Evolutionary conservation across 2,888 invertebrate genomes (phyloP).

Genomic region (Acholoe squamosa): DNA sequence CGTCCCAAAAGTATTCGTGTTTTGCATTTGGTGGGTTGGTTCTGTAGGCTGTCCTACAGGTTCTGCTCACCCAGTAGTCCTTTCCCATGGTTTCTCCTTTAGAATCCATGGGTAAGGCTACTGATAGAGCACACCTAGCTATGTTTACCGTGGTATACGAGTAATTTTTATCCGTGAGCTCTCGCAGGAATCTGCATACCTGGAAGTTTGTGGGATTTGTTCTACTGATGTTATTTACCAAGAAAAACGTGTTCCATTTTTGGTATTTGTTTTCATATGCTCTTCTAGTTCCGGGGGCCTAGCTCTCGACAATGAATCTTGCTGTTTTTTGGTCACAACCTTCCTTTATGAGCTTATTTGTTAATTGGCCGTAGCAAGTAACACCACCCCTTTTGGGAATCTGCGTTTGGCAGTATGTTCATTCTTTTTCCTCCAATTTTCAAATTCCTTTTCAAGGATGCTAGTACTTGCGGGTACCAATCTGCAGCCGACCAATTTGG

Average conservation of each 20-base stretch:
- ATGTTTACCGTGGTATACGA: neutral
- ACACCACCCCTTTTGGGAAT: neutral
- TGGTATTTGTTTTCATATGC: neutral
- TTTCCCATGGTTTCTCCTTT: neutral
- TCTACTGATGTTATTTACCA: neutral
- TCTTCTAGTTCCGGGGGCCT: neutral
- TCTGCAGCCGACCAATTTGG: neutral
- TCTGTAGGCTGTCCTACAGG: neutral
- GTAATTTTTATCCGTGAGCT: neutral
- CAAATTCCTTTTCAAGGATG: neutral
- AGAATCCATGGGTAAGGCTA: neutral
- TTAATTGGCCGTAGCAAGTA: neutral
- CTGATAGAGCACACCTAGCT: neutral
- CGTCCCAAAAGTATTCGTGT: neutral
- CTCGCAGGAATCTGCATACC: neutral
- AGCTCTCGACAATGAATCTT: neutral
- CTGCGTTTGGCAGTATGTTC: neutral
- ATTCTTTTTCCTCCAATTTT: neutral
- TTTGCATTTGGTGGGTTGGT: neutral
- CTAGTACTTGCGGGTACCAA: neutral
- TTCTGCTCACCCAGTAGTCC: neutral
- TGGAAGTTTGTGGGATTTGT: neutral
- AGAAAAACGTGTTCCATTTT: neutral
- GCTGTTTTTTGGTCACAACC: neutral
- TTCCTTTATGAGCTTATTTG: neutral